These are phyloP conservation scores for Xiphorhynchus elegans DNA, from an alignment of 2,113 vertebrate genomes.

Conservation along the genomic window DNA sequence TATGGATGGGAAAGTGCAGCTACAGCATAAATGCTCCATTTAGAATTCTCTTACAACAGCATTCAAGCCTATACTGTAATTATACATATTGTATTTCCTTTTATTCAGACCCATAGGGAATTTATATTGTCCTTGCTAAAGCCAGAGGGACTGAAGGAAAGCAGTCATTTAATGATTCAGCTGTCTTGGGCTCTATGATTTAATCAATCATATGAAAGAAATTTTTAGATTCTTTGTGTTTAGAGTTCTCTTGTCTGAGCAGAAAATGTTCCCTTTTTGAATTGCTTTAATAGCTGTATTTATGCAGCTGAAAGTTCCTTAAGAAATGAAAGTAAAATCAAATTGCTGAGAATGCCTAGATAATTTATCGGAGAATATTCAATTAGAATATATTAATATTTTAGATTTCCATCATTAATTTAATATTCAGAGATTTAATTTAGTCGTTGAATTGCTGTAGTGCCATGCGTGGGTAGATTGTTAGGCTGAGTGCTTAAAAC, in stretches of 20 bases:
- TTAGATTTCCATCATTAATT: slow-evolving; percentile 85
- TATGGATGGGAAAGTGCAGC: slow-evolving; percentile 65
- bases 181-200: slow-evolving; percentile 81
- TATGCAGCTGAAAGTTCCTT: slow-evolving; percentile 78
- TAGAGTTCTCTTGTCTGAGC: slow-evolving; percentile 72
- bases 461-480: slow-evolving; percentile 42
- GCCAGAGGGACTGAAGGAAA: slow-evolving; percentile 74
- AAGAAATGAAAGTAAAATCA: slow-evolving; percentile 77
- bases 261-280: slow-evolving; percentile 76
- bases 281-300: slow-evolving; percentile 81
- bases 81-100: slow-evolving; percentile 82
- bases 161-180: slow-evolving; percentile 77
- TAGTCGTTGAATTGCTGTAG: slow-evolving; percentile 56
- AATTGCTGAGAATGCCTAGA: slow-evolving; percentile 82
- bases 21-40: slow-evolving; percentile 59
- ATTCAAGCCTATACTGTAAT: slow-evolving; percentile 76
- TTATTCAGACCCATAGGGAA: slow-evolving; percentile 66
- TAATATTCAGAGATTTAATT: slow-evolving; percentile 87
- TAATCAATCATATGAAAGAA: slow-evolving; percentile 82
- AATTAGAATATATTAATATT: slow-evolving; percentile 89
- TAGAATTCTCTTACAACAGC: slow-evolving; percentile 62
- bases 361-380: slow-evolving; percentile 89
- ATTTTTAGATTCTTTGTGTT: slow-evolving; percentile 67
- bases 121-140: slow-evolving; percentile 79
- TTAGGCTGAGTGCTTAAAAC: slow-evolving; percentile 46